Evolutionary conservation across 1,140 invertebrate genomes (phyloP).

Genomic region (Hormaphis cornu): DNA sequence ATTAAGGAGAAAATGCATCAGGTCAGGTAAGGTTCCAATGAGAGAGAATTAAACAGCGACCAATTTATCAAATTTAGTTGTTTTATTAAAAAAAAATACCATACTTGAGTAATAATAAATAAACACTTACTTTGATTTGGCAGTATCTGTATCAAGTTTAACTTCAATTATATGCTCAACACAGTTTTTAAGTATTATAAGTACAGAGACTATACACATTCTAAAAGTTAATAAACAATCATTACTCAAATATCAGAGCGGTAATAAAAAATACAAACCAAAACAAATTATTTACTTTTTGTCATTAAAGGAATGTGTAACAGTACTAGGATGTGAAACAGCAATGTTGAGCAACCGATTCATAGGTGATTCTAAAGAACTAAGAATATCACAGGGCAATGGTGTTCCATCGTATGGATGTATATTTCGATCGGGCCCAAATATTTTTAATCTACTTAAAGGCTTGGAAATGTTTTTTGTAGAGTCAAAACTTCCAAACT

Average conservation of each 20-base stretch:
- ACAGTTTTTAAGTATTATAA: conserved; percentile 34
- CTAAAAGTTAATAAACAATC: conserved; percentile 23
- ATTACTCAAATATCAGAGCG: background rate
- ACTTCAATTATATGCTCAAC: conserved; percentile 37
- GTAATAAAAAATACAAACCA: background rate
- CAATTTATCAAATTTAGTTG: no score
- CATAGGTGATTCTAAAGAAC: conserved; percentile 20
- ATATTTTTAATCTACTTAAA: conserved; percentile 18
- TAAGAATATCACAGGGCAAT: background rate
- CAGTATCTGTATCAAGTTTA: conserved; percentile 27
- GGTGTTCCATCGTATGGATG: conserved; percentile 24
- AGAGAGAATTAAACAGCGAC: no score
- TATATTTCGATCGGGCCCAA: conserved; percentile 26
- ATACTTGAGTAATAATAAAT: background rate
- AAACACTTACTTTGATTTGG: conserved; percentile 23
- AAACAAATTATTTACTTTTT: conserved; percentile 37
- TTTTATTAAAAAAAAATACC: background rate
- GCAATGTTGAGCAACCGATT: conserved; percentile 33
- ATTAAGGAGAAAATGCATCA: no score
- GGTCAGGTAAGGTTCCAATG: no score
- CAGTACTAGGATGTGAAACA: conserved; percentile 40
- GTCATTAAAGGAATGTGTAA: conserved; percentile 42
- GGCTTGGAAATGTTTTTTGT: conserved; percentile 13
- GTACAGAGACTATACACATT: conserved; percentile 32
- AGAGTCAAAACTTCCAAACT: background rate